phyloP scores from a whole-genome alignment of 2,888 invertebrate genomes.

The Caenorhabditis zanzibari region DNA sequence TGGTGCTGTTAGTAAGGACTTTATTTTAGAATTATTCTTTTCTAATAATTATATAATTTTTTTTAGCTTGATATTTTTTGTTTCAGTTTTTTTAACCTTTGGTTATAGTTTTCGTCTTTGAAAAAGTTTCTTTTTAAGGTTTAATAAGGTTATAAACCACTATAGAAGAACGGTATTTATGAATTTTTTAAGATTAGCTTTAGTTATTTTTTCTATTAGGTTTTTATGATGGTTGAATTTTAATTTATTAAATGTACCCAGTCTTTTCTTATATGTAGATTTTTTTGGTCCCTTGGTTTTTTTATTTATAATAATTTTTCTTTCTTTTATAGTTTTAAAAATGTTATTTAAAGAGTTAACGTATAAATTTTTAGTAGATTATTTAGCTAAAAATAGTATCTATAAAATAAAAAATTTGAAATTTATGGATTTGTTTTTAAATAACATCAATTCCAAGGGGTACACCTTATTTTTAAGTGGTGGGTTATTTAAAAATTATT shows the following conservation, averaged over 20 bases:
- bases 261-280: constrained; percentile 74
- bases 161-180: constrained; percentile 72
- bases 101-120: constrained; percentile 77
- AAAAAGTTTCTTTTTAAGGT: constrained; percentile 74
- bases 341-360: constrained; percentile 68
- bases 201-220: constrained; percentile 71
- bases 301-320: constrained; percentile 68
- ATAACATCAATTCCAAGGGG: constrained; percentile 69
- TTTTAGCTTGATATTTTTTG: constrained; percentile 74
- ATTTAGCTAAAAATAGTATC: constrained; percentile 72
- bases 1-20: constrained; percentile 76
- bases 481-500: constrained; percentile 60
- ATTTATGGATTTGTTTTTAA: constrained; percentile 73
- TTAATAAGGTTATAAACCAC: constrained; percentile 72
- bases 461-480: constrained; percentile 46
- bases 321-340: constrained; percentile 70
- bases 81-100: constrained; percentile 76
- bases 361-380: constrained; percentile 76
- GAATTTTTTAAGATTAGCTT: constrained; percentile 73
- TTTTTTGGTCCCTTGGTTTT: constrained; percentile 84
- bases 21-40: constrained; percentile 77
- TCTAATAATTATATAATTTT: constrained; percentile 70
- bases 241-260: constrained; percentile 73
- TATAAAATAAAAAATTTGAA: constrained; percentile 73
- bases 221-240: constrained; percentile 74